Conservation (phyloP, 1,140 invertebrate genomes). For the Zaprionus vittiger region DNA sequence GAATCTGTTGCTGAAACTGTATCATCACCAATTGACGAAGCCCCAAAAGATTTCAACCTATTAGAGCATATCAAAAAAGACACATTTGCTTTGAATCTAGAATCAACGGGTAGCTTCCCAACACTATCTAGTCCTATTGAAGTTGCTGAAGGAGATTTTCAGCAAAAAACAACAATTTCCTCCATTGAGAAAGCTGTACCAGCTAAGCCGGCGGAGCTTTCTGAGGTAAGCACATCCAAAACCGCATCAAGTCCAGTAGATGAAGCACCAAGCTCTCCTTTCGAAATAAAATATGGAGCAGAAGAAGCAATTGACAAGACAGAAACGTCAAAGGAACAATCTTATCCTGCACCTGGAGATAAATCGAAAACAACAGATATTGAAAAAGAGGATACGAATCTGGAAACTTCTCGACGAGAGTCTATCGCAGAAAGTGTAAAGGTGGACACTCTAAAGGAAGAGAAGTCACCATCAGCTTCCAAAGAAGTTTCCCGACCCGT, state of each 20-base stretch:
- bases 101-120: conserved; percentile 41
- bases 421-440: conserved; percentile 37
- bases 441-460: conserved; percentile 29
- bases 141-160: conserved; percentile 68
- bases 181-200: neutral
- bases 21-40: conserved; percentile 67
- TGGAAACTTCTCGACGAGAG: too few species aligned
- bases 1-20: conserved; percentile 54
- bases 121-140: conserved; percentile 74
- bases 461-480: conserved; percentile 3
- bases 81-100: conserved; percentile 28
- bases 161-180: neutral
- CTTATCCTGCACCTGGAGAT: too few species aligned
- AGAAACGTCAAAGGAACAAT: neutral
- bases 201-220: conserved; percentile 43
- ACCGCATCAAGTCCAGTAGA: conserved; percentile 68
- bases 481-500: conserved; percentile 26
- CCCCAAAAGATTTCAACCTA: conserved; percentile 40
- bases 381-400: too few species aligned
- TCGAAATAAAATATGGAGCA: neutral
- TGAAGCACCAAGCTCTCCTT: conserved; percentile 44
- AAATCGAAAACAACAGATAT: too few species aligned
- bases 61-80: conserved; percentile 34
- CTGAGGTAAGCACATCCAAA: conserved; percentile 22
- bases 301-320: neutral